Evolutionary conservation across 2,888 invertebrate species (phyloP).

Genomic region (Calliphora vomitoria): DNA sequence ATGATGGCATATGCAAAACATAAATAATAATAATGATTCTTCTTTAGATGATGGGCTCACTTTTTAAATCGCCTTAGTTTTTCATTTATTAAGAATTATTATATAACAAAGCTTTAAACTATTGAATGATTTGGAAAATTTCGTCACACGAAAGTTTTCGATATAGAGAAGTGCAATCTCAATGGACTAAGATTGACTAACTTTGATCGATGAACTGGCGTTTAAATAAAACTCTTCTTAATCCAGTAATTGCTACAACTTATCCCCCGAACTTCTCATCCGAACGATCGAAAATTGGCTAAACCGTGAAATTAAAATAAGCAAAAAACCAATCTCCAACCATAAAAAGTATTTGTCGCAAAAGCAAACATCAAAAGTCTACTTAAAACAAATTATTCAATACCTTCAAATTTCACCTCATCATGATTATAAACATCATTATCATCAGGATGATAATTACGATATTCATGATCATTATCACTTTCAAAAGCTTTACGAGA

Average conservation of each 20-base stretch:
- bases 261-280: no score
- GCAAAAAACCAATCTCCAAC: slow-evolving; percentile 13
- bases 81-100: slow-evolving; percentile 23
- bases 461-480: slow-evolving; percentile 29
- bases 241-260: no score
- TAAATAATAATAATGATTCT: slow-evolving; percentile 50
- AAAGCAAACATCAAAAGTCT: slow-evolving; percentile 3
- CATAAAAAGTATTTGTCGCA: neutral
- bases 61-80: slow-evolving; percentile 37
- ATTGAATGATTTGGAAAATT: no score
- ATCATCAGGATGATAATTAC: slow-evolving; percentile 1
- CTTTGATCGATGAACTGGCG: no score
- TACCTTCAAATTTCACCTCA: slow-evolving; percentile 58
- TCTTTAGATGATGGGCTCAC: slow-evolving; percentile 15
- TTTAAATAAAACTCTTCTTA: no score
- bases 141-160: no score
- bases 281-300: no score
- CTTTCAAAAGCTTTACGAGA: slow-evolving; percentile 1
- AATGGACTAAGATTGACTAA: no score
- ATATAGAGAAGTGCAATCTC: no score
- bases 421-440: slow-evolving; percentile 6
- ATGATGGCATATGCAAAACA: slow-evolving; percentile 68
- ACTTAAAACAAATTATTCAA: slow-evolving; percentile 28
- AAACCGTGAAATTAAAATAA: no score
- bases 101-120: neutral